These are phyloP conservation scores for Cirrhinus molitorella DNA, from an alignment of 2,797 vertebrate genomes.

Conservation along the genomic window DNA sequence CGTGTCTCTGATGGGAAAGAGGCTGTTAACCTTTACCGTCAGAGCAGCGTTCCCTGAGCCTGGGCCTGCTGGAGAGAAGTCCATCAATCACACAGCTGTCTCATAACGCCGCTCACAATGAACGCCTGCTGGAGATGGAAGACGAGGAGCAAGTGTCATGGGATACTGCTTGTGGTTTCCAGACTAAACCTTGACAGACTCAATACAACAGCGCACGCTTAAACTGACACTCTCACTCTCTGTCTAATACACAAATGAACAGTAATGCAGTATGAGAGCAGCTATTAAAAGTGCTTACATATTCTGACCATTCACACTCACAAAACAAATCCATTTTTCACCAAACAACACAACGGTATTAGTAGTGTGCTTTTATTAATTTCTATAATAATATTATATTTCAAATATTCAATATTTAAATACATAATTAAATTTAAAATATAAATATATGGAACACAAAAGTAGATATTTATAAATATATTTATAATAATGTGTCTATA, in stretches of 20 bases:
- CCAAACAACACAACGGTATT: background rate
- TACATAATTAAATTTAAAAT: too few species aligned
- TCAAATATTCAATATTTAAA: background rate
- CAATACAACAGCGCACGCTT: background rate
- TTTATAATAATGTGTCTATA: background rate
- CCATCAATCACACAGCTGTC: constrained; percentile 49
- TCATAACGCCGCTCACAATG: constrained; percentile 18
- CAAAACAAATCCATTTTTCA: background rate
- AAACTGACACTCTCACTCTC: background rate
- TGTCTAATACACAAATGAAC: background rate
- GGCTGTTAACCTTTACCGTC: constrained; percentile 52
- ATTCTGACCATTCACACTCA: background rate
- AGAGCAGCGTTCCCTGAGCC: constrained; percentile 26
- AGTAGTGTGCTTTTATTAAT: background rate
- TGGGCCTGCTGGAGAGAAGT: constrained; percentile 33
- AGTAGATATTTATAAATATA: background rate
- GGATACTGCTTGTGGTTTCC: constrained; percentile 21
- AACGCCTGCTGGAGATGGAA: background rate
- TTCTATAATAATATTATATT: background rate
- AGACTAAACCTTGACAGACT: constrained; percentile 16
- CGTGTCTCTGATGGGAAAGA: constrained; percentile 49
- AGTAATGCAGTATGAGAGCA: background rate
- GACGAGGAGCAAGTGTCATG: constrained; percentile 14
- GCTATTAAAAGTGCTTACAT: background rate
- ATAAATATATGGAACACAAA: background rate